These are phyloP conservation scores for Elysia chlorotica DNA, from an alignment of 1,140 invertebrate species.

Conservation along the genomic window DNA sequence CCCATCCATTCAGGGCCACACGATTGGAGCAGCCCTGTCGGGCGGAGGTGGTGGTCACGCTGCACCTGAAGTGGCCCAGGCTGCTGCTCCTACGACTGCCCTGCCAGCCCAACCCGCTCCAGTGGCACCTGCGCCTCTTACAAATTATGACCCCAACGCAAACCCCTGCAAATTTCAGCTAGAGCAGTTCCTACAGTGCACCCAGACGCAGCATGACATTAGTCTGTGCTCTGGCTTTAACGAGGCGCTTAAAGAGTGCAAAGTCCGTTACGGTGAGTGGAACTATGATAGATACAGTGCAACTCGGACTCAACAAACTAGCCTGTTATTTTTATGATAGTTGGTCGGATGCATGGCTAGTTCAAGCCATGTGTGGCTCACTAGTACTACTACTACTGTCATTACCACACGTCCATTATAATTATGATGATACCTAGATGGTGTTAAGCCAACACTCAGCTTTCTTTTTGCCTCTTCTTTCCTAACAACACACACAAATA, in stretches of 20 bases:
- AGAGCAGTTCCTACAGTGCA: constrained; percentile 62
- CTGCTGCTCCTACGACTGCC: constrained; percentile 15
- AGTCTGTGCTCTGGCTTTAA: constrained; percentile 59
- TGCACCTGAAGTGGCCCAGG: constrained; percentile 31
- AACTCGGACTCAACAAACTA: no score
- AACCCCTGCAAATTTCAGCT: constrained; percentile 61
- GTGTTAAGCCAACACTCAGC: no score
- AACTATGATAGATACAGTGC: no score
- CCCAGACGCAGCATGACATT: constrained; percentile 55
- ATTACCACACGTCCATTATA: no score
- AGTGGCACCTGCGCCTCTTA: constrained; percentile 21
- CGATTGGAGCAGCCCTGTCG: constrained; percentile 54
- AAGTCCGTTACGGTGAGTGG: constrained; percentile 51
- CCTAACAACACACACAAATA: no score
- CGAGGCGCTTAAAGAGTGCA: constrained; percentile 59
- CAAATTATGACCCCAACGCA: constrained; percentile 37
- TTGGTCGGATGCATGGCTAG: no score
- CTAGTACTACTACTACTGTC: no score
- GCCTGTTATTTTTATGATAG: no score
- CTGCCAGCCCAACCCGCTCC: constrained; percentile 24
- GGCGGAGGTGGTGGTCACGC: constrained; percentile 37
- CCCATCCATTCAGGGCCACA: constrained; percentile 51
- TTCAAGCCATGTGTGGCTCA: no score
- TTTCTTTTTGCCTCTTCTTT: no score
- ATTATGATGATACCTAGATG: no score